A percentile compares a stretch with the other conserved stretches of the same genome.
Conservation (phyloP, 2,888 invertebrate genomes). For the Scaptomyza polygonia region DNA sequence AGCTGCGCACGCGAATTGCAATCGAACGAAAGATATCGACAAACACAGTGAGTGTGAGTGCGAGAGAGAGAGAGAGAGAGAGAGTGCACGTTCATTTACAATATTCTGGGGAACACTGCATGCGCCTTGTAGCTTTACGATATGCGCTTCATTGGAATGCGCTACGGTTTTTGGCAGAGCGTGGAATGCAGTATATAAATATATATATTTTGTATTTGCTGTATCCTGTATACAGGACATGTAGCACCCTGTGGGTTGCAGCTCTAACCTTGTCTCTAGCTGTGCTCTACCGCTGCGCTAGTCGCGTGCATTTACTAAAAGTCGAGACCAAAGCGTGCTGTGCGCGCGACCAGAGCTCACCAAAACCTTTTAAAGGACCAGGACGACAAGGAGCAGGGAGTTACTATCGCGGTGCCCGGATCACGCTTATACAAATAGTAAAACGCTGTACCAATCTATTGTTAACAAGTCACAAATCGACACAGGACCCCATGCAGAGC, state of each 20-base stretch:
- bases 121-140: conserved; percentile 64
- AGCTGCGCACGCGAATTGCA: conserved; percentile 70
- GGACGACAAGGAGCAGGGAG: neutral
- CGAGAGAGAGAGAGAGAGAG: neutral
- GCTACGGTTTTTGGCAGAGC: conserved; percentile 14
- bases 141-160: conserved; percentile 64
- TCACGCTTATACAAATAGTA: conserved; percentile 16
- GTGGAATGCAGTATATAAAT: conserved; percentile 19
- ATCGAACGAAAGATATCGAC: conserved; percentile 18
- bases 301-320: conserved; percentile 67
- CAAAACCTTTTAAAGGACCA: neutral
- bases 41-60: neutral
- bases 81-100: conserved; percentile 22
- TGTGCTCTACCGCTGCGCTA: conserved; percentile 39
- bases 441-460: conserved; percentile 19
- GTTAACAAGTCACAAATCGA: conserved; percentile 4
- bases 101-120: conserved; percentile 53
- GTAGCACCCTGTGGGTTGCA: conserved; percentile 54
- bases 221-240: conserved; percentile 5
- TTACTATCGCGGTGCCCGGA: neutral
- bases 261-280: conserved; percentile 9
- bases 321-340: conserved; percentile 52
- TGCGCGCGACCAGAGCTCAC: conserved; percentile 56
- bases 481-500: conserved; percentile 22
- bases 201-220: too few species aligned